Evolutionary conservation across 2,888 invertebrate species (phyloP).

Genomic region (Ochropleura leucogaster): DNA sequence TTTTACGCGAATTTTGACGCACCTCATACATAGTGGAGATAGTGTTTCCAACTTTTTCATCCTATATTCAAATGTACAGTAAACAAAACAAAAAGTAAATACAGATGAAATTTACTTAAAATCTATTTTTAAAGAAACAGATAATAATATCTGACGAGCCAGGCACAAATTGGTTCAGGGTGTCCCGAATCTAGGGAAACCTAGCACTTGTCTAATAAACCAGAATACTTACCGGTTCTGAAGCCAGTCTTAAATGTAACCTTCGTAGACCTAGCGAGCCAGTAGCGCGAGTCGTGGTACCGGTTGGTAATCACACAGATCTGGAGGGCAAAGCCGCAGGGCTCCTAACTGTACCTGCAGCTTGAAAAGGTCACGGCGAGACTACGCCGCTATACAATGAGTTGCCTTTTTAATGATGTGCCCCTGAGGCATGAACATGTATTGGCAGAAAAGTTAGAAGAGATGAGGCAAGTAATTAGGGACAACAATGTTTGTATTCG

Average conservation of each 20-base stretch:
- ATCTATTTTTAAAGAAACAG: no score
- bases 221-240: not conserved
- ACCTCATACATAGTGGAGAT: not conserved
- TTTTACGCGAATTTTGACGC: no score
- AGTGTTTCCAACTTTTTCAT: not conserved
- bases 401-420: conserved; percentile 32
- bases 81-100: no score
- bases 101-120: no score
- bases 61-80: not conserved
- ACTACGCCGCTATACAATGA: conserved; percentile 34
- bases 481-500: not conserved
- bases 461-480: not conserved
- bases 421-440: conserved; percentile 11
- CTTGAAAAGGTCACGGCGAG: conserved; percentile 52
- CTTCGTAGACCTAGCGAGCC: conserved; percentile 26
- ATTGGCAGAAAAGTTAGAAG: not conserved
- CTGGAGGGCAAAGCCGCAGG: conserved; percentile 54
- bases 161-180: not conserved
- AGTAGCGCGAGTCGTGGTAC: conserved; percentile 30
- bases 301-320: conserved; percentile 54
- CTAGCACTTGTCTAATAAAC: not conserved
- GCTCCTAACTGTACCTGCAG: conserved; percentile 53
- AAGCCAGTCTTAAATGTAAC: conserved; percentile 4
- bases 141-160: no score
- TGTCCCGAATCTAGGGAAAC: not conserved